phyloP scores from a whole-genome alignment of 2,888 invertebrate genomes.

The Nomada ferruginata region DNA sequence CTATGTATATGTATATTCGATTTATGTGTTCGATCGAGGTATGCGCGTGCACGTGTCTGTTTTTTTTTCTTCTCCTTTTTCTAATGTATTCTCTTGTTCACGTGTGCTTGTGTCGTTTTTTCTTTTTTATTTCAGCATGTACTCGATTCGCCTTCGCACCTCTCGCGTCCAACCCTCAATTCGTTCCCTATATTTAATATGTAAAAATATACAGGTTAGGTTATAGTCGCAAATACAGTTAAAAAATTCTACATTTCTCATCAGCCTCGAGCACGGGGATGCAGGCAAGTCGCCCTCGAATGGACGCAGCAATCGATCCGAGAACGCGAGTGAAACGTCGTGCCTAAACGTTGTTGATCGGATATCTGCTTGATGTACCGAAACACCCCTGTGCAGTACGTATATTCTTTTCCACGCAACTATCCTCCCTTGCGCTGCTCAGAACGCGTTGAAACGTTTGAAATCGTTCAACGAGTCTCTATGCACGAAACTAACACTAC shows the following conservation, averaged over 20 bases:
- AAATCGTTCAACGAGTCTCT: conserved; percentile 9
- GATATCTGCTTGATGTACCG: conserved; percentile 43
- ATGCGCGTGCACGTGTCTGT: not conserved
- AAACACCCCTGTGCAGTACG: conserved; percentile 20
- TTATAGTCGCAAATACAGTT: conserved; percentile 81
- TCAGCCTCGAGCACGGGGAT: conserved; percentile 73
- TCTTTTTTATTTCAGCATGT: conserved; percentile 20
- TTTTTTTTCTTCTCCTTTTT: too few relatives aligned
- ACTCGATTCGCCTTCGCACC: conserved; percentile 62
- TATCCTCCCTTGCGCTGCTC: not conserved
- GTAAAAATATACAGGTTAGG: conserved; percentile 83
- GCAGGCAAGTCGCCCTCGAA: conserved; percentile 68
- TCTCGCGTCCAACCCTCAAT: conserved; percentile 60
- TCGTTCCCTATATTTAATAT: conserved; percentile 74
- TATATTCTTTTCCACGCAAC: not conserved
- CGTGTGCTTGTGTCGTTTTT: conserved; percentile 24
- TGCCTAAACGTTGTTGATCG: conserved; percentile 61
- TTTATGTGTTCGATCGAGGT: conserved; percentile 22
- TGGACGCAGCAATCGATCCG: conserved; percentile 64
- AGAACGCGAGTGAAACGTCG: conserved; percentile 70
- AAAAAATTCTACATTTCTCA: conserved; percentile 72
- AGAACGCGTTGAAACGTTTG: conserved; percentile 13
- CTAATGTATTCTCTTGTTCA: conserved; percentile 2
- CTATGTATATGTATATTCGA: conserved; percentile 12
- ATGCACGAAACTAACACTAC: not conserved